Conservation (phyloP, 1,140 invertebrate species). For the Magallana angulata region DNA sequence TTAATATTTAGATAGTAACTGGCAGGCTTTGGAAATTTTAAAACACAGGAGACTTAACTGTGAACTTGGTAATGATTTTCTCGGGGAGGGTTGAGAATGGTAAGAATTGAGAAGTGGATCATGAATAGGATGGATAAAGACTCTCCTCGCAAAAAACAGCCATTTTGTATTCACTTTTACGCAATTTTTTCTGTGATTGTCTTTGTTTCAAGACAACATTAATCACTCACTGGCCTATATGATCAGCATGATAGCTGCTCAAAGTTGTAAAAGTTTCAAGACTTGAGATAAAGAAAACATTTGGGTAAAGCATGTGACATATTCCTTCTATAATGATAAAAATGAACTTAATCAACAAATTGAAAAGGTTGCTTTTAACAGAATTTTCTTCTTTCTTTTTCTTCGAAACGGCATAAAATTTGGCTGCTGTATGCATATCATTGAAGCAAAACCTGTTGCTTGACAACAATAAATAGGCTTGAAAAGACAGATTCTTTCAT, state of each 20-base stretch:
- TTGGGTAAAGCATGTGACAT: neutral
- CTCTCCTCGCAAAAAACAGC: neutral
- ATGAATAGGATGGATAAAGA: neutral
- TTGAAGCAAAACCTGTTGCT: constrained; percentile 23
- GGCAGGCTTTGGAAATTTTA: constrained; percentile 7
- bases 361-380: no score
- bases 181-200: no score
- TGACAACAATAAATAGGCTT: neutral
- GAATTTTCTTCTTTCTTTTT: no score
- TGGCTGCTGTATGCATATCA: neutral
- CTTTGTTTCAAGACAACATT: no score
- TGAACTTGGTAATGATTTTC: neutral
- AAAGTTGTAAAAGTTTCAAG: neutral
- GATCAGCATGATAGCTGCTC: neutral
- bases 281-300: constrained; percentile 1
- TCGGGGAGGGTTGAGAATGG: neutral
- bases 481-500: constrained; percentile 11
- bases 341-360: neutral
- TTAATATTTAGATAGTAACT: constrained; percentile 37
- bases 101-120: neutral
- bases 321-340: neutral
- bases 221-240: no score
- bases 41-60: constrained; percentile 7
- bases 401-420: no score
- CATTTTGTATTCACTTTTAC: neutral